A percentile compares a stretch with the other conserved stretches of the same genome.
Conservation (phyloP, 2,888 invertebrate genomes). For the Tetanocera ferruginea region DNA sequence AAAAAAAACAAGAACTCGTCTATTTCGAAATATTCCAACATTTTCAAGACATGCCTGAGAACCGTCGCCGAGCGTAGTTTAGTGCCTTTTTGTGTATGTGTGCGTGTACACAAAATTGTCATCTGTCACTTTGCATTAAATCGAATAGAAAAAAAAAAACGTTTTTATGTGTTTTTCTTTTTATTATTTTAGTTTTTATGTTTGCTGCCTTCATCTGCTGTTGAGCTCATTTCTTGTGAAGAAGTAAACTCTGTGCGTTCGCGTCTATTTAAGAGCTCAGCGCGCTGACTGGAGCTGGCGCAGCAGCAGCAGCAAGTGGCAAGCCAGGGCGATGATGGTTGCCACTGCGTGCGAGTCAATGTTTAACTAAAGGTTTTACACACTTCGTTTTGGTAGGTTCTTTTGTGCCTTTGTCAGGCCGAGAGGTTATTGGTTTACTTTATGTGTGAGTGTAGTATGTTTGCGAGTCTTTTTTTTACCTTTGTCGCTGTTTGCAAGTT, state of each 20-base stretch:
- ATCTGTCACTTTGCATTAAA: constrained; percentile 48
- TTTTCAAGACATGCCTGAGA: not conserved
- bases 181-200: constrained; percentile 23
- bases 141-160: constrained; percentile 34
- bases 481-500: constrained; percentile 10
- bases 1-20: not conserved
- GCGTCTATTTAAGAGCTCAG: not conserved
- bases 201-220: constrained; percentile 19
- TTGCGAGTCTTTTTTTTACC: not conserved
- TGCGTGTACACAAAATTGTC: constrained; percentile 39
- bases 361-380: constrained; percentile 44
- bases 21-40: not conserved
- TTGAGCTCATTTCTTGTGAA: not conserved
- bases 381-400: constrained; percentile 29
- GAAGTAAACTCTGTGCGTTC: not conserved
- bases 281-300: not conserved
- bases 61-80: no score
- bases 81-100: not conserved
- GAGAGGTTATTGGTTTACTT: not conserved
- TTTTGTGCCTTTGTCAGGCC: not conserved
- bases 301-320: constrained; percentile 11
- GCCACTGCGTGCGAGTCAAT: constrained; percentile 1
- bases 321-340: not conserved
- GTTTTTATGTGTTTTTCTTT: constrained; percentile 42
- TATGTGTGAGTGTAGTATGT: not conserved